phyloP scores from a whole-genome alignment of 2,888 invertebrate species.

The Athrips mouffetella region DNA sequence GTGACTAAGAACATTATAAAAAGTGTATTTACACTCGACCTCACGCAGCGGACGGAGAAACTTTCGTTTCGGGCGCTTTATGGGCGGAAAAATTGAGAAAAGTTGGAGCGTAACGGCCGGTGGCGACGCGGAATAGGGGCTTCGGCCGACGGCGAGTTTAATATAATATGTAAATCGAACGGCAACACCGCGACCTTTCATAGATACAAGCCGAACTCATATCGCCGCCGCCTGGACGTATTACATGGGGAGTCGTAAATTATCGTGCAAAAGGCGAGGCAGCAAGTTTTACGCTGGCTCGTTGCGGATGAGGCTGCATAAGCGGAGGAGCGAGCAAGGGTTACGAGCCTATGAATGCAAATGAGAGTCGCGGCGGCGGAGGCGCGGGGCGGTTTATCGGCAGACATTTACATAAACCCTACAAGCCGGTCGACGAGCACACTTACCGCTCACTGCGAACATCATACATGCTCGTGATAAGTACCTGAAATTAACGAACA shows the following conservation, averaged over 20 bases:
- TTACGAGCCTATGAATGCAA: constrained; percentile 78
- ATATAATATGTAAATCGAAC: constrained; percentile 78
- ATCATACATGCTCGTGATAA: constrained; percentile 53
- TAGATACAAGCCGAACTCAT: constrained; percentile 65
- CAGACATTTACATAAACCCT: constrained; percentile 70
- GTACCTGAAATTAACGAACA: constrained; percentile 42
- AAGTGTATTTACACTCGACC: constrained; percentile 76
- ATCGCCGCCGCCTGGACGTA: constrained; percentile 67
- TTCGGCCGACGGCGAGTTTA: constrained; percentile 62
- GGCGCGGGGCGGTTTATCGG: constrained; percentile 57
- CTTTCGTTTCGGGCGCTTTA: constrained; percentile 74
- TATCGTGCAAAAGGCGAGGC: constrained; percentile 69
- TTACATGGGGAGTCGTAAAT: constrained; percentile 74
- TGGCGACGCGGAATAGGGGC: constrained; percentile 61
- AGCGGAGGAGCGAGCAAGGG: constrained; percentile 67
- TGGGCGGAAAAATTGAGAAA: constrained; percentile 78
- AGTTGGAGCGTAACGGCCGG: constrained; percentile 76
- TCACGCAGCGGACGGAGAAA: constrained; percentile 68
- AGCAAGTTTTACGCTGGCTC: constrained; percentile 63
- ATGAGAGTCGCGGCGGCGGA: constrained; percentile 64
- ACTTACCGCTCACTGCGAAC: constrained; percentile 53
- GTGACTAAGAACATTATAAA: constrained; percentile 75
- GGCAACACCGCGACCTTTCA: constrained; percentile 64
- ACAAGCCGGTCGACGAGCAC: constrained; percentile 42
- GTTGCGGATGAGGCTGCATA: constrained; percentile 55